These are phyloP conservation scores for Macrobrachium rosenbergii DNA, from an alignment of 1,140 invertebrate species.

Conservation along the genomic window DNA sequence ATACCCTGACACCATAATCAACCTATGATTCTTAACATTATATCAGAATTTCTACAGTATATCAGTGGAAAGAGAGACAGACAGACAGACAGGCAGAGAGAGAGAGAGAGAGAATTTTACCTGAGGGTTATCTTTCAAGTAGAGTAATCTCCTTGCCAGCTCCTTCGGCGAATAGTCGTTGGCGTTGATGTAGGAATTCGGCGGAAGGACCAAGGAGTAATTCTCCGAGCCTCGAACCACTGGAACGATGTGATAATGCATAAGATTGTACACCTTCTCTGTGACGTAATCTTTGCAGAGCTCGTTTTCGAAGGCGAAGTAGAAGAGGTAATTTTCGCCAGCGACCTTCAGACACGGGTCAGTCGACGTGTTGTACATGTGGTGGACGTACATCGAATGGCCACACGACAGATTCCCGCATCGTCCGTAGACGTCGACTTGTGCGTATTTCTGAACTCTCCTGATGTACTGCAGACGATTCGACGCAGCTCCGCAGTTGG, in stretches of 20 bases:
- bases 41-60: too few relatives aligned
- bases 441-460: conserved; percentile 71
- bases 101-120: too few relatives aligned
- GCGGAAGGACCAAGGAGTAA: conserved; percentile 76
- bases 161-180: conserved; percentile 1
- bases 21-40: background rate
- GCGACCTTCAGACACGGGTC: conserved; percentile 23
- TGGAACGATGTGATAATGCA: conserved; percentile 75
- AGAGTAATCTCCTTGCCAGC: conserved; percentile 11
- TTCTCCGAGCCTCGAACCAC: conserved; percentile 78
- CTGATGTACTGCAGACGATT: conserved; percentile 70
- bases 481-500: conserved; percentile 71
- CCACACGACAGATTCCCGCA: conserved; percentile 68
- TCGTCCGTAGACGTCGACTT: conserved; percentile 73
- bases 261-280: conserved; percentile 68
- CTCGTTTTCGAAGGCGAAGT: conserved; percentile 73
- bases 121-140: conserved; percentile 16
- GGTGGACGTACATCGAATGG: background rate
- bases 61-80: too few relatives aligned
- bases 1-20: too few relatives aligned
- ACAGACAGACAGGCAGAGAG: too few relatives aligned
- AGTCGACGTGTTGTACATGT: background rate
- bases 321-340: conserved; percentile 70
- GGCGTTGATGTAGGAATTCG: conserved; percentile 77
- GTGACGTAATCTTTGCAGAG: conserved; percentile 70